Evolutionary conservation across 2,888 invertebrate genomes (phyloP), one percentile per base, ranked within the genome.

Genomic region (Agrilus biguttatus): DNA sequence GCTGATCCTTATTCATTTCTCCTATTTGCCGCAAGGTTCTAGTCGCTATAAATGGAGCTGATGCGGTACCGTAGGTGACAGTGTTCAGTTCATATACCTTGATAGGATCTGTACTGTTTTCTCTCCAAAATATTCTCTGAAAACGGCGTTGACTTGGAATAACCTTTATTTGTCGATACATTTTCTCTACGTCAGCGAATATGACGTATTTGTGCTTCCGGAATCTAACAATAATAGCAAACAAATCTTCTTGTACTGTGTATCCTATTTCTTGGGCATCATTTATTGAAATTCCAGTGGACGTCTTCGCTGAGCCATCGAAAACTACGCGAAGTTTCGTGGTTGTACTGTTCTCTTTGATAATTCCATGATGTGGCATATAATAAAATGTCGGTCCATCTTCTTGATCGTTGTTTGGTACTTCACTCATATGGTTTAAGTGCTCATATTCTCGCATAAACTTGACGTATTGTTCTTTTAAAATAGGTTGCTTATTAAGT

Each of bases 101-200:
- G 14, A 39, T 10, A 8, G 33, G 10, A 12, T 39, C 39, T 33
- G 8, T 14, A 14, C 8, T 8, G 10, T 12, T 10, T 33, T 12
- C 10, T 12, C 39, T 14, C 39, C 39, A 39, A 12, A 39, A 12
- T 33, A 39, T 39, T 33, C 32, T 19, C 37, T 41, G 44, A 5
- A 44, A 32, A 8, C 10, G 10, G 13, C 10, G 14, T 12, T 39
- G 32, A 33, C 8, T 8, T 39, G 8, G 12, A 8, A 8, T 14
- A 14, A 39, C 33, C 33, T 46, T 35, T 14, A 55, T 44, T 38
- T 49, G 47, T 7, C 53, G 36, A 37, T 50, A 54, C 53, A 54
- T 54, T 43, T 55, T 53, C 14, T 39, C 45, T 14, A 53, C 46
- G 39, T 55, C 55, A 3, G 53, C 52, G 8, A 44, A 44, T 3